Conservation (phyloP, 2,797 vertebrate species). For the Caiman crocodilus region DNA sequence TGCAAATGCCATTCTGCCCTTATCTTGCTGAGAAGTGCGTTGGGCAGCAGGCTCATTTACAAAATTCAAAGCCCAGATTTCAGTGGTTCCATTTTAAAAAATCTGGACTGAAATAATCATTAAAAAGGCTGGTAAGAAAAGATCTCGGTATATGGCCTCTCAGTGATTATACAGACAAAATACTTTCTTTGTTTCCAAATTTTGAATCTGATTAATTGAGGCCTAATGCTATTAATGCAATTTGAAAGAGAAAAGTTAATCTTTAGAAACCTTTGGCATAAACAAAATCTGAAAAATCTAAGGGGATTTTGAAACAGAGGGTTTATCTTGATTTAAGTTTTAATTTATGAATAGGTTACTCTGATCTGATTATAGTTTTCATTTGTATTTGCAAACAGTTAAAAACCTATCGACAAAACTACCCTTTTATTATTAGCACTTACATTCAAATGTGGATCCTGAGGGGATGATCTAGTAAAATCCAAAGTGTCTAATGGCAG, state of each 20-base stretch:
- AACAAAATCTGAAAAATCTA: conserved; percentile 66
- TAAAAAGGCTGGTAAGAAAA: conserved; percentile 71
- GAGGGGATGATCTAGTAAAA: background rate
- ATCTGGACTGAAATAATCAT: conserved; percentile 72
- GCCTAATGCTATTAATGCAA: conserved; percentile 73
- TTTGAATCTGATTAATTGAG: conserved; percentile 78
- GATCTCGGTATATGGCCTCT: conserved; percentile 60
- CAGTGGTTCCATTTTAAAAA: conserved; percentile 56
- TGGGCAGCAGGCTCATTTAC: conserved; percentile 81
- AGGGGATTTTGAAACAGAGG: conserved; percentile 59
- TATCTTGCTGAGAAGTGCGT: conserved; percentile 82
- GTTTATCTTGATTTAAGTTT: conserved; percentile 60
- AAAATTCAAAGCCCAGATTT: conserved; percentile 81
- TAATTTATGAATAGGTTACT: background rate
- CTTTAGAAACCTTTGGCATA: conserved; percentile 68
- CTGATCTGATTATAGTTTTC: conserved; percentile 39
- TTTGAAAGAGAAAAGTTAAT: conserved; percentile 77
- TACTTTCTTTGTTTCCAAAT: conserved; percentile 77
- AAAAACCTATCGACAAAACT: background rate
- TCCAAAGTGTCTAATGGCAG: background rate
- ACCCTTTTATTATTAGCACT: background rate
- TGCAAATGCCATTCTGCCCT: conserved; percentile 84
- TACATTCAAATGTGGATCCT: background rate
- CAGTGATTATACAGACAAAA: conserved; percentile 74
- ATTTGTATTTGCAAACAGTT: background rate